phyloP scores from a whole-genome alignment of 2,797 vertebrate species.

The Chelonia mydas region DNA sequence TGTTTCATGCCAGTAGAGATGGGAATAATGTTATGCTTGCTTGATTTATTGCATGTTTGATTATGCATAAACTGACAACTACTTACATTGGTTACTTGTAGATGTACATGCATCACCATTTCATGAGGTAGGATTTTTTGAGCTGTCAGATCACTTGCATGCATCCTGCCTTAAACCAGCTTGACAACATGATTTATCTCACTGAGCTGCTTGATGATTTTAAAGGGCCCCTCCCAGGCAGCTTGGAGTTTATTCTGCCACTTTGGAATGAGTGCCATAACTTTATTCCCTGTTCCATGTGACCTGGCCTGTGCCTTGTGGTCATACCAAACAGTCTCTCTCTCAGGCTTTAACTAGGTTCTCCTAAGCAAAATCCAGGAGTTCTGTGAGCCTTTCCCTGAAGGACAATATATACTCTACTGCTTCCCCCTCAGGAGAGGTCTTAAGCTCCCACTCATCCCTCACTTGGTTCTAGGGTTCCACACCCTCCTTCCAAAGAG shows the following conservation, averaged over 20 bases:
- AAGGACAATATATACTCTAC: not conserved
- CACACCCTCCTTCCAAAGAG: not conserved
- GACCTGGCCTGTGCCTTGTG: not conserved
- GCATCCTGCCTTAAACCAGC: not conserved
- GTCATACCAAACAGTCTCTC: not conserved
- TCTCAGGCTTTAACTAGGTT: not conserved
- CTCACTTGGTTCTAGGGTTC: not conserved
- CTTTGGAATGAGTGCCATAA: too few species aligned
- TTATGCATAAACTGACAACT: not conserved
- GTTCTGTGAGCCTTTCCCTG: not conserved
- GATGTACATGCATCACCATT: not conserved
- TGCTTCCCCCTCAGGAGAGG: not conserved
- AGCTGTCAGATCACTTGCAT: not conserved
- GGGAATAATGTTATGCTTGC: not conserved
- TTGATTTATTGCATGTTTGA: not conserved
- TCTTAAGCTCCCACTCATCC: not conserved
- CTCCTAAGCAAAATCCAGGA: not conserved
- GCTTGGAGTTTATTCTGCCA: not conserved
- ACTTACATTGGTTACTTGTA: not conserved
- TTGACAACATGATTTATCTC: not conserved
- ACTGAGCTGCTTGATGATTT: not conserved
- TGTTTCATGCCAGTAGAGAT: not conserved
- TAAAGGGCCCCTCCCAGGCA: not conserved
- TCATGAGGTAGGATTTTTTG: not conserved
- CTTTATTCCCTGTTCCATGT: too few species aligned